Evolutionary conservation across 2,888 invertebrate genomes (phyloP).

Genomic region (Nematopogon swammerdamellus): DNA sequence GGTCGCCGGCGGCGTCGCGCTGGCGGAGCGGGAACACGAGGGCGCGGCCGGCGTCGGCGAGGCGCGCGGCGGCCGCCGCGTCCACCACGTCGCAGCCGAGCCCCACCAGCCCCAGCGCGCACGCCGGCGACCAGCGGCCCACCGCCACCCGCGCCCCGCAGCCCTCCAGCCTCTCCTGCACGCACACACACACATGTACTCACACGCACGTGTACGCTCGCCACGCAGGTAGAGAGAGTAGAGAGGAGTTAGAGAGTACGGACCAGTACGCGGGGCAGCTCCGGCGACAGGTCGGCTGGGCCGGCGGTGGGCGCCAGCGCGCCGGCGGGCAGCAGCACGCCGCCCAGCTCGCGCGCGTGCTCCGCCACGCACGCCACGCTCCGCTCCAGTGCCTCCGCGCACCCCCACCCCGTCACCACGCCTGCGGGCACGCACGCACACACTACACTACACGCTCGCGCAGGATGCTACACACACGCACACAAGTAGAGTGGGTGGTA

Average conservation of each 20-base stretch:
- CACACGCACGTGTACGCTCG: too few relatives aligned
- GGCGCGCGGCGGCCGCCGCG: constrained; percentile 18
- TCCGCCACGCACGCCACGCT: background rate
- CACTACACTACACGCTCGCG: too few relatives aligned
- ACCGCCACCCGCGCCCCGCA: constrained; percentile 60
- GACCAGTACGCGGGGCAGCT: background rate
- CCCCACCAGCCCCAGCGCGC: constrained; percentile 68
- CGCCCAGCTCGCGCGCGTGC: background rate
- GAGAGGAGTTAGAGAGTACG: background rate
- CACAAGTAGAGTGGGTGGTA: constrained; percentile 11
- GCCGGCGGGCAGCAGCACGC: background rate
- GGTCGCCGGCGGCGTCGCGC: too few relatives aligned
- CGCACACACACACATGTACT: background rate
- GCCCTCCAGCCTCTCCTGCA: background rate
- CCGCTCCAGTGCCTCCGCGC: background rate
- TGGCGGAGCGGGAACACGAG: background rate
- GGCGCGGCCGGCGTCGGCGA: background rate
- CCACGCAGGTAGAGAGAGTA: too few relatives aligned
- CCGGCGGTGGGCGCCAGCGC: background rate
- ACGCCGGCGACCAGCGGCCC: constrained; percentile 76
- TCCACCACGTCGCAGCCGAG: constrained; percentile 87
- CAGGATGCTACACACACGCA: too few relatives aligned
- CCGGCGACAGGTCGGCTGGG: background rate
- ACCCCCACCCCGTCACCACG: background rate
- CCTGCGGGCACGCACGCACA: too few relatives aligned